These are phyloP conservation scores for Pectinophora gossypiella DNA, from an alignment of 1,140 invertebrate species.

Conservation along the genomic window DNA sequence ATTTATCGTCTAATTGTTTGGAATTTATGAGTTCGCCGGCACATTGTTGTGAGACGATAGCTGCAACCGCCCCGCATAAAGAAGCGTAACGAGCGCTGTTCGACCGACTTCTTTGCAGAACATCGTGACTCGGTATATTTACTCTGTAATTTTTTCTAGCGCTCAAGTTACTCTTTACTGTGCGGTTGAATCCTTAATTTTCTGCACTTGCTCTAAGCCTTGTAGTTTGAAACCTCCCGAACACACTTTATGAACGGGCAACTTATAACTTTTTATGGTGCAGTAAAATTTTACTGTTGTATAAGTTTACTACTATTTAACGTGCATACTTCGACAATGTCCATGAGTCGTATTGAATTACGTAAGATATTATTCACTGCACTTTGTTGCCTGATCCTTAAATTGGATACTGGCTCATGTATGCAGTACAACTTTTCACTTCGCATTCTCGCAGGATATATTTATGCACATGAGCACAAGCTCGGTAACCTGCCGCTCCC, in stretches of 20 bases:
- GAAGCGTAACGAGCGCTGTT: slow-evolving; percentile 27
- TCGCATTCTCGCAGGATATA: too few species aligned
- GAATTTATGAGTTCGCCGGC: slow-evolving; percentile 41
- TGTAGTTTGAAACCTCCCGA: not conserved
- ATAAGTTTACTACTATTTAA: not conserved
- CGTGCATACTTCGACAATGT: too few species aligned
- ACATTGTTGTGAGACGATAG: slow-evolving; percentile 40
- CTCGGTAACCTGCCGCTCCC: too few species aligned
- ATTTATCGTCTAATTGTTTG: slow-evolving; percentile 59
- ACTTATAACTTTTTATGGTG: not conserved
- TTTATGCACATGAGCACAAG: too few species aligned
- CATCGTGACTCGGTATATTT: slow-evolving; percentile 33
- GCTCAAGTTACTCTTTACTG: slow-evolving; percentile 18
- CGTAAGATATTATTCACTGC: not conserved
- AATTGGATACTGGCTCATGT: too few species aligned
- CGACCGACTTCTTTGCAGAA: slow-evolving; percentile 19
- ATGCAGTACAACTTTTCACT: too few species aligned
- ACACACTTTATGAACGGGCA: slow-evolving; percentile 5
- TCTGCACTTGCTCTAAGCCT: not conserved
- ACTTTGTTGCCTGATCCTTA: not conserved
- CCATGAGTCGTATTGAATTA: not conserved
- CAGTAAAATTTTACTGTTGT: not conserved
- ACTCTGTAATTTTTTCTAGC: slow-evolving; percentile 22
- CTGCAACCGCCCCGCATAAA: slow-evolving; percentile 29
- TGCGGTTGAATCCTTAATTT: not conserved